Base-by-base conservation (phyloP, 2,888 invertebrate species). In the Tuberolachnus salignus region DNA sequence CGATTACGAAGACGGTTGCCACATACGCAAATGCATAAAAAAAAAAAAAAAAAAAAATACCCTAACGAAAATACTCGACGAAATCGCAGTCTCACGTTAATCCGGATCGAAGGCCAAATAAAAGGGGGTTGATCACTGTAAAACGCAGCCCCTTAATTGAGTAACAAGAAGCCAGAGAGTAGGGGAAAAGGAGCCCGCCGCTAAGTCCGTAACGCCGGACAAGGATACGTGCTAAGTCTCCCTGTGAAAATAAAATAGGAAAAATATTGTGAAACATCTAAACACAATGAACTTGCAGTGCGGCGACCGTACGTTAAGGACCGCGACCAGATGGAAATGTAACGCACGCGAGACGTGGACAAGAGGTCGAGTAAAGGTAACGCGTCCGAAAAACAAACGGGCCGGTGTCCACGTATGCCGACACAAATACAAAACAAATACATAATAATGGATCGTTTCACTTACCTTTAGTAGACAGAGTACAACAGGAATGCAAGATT, bases 381-480 rank as follows among this genome's bases (percentile, higher is more conserved):
- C 16, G 51, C 26, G 6, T 1, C 13, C n/a, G 9, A n/a, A 51
- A n/a, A 8, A 34, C 23, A 10, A n/a, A 11, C 70, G 70, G n/a
- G 23, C 55, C 69, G 71, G 46, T 21, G 46, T 1, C 11, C 57
- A 13, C 16, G 4, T 14, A 9, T 14, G 14, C 3, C 1, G 16
- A 21, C 26, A 3, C 42, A 55, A 44, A 67, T 51, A 16, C 14
- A 4, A 3, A 16, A 42, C 11, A 21, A 0, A 42, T 23, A 26
- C 10, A 49, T 0, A 16, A 34, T 13, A 26, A 23, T 2, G 51
- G 51, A 63, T 34, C 8, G 42, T 55, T 74, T 44, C 55, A 64
- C 74, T 74, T 55, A 74, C 74, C 23, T 34, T 53, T 64, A n/a
- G 23, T n/a, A 14, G 34, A 55, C 44, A 53, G 64, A 11, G 4